These are phyloP conservation scores for Collichthys lucidus DNA, from an alignment of 2,113 vertebrate genomes.

Conservation along the genomic window DNA sequence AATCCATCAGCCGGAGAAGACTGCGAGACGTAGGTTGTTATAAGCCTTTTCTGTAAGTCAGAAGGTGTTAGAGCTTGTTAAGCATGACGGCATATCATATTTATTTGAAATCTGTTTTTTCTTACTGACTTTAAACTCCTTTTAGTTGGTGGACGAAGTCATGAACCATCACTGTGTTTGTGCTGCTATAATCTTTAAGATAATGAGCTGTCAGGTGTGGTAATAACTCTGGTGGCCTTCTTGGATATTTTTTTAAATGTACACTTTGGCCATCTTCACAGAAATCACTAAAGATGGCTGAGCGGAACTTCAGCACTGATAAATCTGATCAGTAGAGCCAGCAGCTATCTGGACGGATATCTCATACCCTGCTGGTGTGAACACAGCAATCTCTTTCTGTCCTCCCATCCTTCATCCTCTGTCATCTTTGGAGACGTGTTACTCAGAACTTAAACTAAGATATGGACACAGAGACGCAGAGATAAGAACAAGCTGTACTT, in stretches of 20 bases:
- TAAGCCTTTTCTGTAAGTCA: background rate
- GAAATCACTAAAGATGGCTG: slow-evolving; percentile 36
- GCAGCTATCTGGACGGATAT: background rate
- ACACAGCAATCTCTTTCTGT: background rate
- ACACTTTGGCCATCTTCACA: background rate
- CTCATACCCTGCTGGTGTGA: background rate
- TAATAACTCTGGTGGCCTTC: background rate
- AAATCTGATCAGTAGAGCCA: background rate
- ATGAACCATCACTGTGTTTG: background rate
- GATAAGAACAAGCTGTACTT: background rate
- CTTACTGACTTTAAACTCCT: background rate
- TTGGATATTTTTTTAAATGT: slow-evolving; percentile 10
- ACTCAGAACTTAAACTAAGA: background rate
- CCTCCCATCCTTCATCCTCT: background rate
- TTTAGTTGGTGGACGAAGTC: background rate
- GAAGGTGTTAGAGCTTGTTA: background rate
- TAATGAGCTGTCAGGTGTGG: slow-evolving; percentile 4
- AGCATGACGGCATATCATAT: background rate
- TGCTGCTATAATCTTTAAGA: slow-evolving; percentile 14
- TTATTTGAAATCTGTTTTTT: background rate
- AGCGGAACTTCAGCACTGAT: slow-evolving; percentile 1
- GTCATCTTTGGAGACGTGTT: background rate
- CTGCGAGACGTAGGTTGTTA: no score
- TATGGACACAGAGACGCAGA: background rate
- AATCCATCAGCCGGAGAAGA: no score